Evolutionary conservation across 2,888 invertebrate genomes (phyloP), one percentile per base, ranked within the genome.

Genomic region (Stenodema calcarata): DNA sequence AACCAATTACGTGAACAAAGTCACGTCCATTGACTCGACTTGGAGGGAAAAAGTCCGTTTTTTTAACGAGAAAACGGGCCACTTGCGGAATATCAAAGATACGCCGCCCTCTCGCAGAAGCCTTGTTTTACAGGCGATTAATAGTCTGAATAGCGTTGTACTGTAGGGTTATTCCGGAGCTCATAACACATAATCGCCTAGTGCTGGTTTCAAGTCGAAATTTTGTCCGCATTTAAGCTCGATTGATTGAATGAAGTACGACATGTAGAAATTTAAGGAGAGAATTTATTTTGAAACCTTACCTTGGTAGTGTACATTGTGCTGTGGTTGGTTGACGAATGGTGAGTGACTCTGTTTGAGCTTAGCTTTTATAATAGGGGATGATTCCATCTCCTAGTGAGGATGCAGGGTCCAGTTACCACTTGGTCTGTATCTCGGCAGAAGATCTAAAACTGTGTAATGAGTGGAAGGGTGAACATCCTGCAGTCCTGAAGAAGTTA

Each of bases 401-500:
- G 80, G 80, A 80, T 80, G 80, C 50, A 80, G 47, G 80, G 80
- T 80, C 80, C 80, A 80, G 80, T 80, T 80, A 50, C 47, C 80
- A 80, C 50, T 30, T 47, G 23, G 11, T 18, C 47, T 4, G 4
- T 54, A 50, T 50, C 50, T 12, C 30, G 47, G 41, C 16, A 50
- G 80, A 80, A 80, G 30, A 42, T 78, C 42, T 35, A 54, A 27
- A 14, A 12, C 47, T 27, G 50, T 54, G 80, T 54, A 50, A 50
- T 16, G 7, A 78, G 76, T 76, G 41, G 16, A 35, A 76, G 76
- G 78, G 42, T 44, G 44, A 42, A 23, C 41, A 44, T 78, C 62
- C 62, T 62, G 4, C 23, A 11, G 62, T 23, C 23, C 23, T 62
- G 62, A 62, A 18, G 11, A 50, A 23, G 62, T 27, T 23, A 62